phyloP scores from a whole-genome alignment of 2,113 vertebrate species.

The Ctenomys sociabilis region DNA sequence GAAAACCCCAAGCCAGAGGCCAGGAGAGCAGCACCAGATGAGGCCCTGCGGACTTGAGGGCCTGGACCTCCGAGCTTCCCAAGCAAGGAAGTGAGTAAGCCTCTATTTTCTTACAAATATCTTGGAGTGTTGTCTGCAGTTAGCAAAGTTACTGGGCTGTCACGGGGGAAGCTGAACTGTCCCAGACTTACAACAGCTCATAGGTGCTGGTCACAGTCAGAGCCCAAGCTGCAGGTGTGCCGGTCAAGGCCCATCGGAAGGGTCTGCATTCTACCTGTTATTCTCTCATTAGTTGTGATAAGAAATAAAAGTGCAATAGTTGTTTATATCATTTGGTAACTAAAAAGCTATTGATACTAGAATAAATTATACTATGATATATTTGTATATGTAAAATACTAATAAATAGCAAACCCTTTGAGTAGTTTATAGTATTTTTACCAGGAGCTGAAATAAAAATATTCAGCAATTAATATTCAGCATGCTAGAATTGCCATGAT shows the following conservation, averaged over 20 bases:
- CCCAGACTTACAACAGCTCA: background rate
- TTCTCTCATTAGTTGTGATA: background rate
- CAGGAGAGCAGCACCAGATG: background rate
- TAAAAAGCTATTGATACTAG: constrained; percentile 5
- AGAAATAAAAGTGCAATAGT: background rate
- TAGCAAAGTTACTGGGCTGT: background rate
- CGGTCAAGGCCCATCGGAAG: background rate
- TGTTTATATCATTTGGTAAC: background rate
- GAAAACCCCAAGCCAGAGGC: background rate
- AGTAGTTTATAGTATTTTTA: constrained; percentile 63
- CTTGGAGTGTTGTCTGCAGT: background rate
- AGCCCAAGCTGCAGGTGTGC: background rate
- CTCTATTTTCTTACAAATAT: background rate
- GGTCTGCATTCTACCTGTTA: too few species aligned
- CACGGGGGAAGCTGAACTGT: background rate
- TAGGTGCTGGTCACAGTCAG: background rate
- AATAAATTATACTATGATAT: background rate
- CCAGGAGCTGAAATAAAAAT: constrained; percentile 77
- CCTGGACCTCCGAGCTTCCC: background rate
- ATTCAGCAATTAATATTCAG: constrained; percentile 56
- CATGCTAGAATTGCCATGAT: constrained; percentile 79
- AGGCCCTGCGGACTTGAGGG: background rate
- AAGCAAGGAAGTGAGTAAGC: background rate
- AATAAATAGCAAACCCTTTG: constrained; percentile 53
- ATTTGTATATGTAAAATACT: constrained; percentile 30